phyloP scores from a whole-genome alignment of 2,888 invertebrate species.

The Sinhomidia bicolor region DNA sequence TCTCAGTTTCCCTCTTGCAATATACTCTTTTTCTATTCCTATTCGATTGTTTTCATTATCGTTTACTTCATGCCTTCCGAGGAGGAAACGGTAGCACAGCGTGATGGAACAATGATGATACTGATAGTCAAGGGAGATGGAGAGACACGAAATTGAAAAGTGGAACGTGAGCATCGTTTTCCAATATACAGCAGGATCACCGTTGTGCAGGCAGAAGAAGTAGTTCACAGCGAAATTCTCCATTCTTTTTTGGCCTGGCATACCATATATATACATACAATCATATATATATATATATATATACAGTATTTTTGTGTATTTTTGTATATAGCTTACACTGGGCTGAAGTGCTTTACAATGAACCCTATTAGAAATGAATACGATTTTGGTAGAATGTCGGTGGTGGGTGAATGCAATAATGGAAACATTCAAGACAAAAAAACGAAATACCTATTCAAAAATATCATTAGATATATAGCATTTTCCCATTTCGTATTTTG shows the following conservation, averaged over 20 bases:
- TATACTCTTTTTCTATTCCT: slow-evolving; percentile 1
- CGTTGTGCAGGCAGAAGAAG: neutral
- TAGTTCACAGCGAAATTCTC: neutral
- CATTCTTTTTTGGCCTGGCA: neutral
- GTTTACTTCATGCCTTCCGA: slow-evolving; percentile 32
- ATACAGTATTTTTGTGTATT: neutral
- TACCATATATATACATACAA: neutral
- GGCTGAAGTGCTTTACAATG: neutral
- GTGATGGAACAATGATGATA: slow-evolving; percentile 44
- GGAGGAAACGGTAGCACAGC: neutral
- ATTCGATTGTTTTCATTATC: slow-evolving; percentile 55
- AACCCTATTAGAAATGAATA: neutral
- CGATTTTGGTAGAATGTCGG: neutral
- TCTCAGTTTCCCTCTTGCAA: neutral
- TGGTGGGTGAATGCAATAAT: slow-evolving; percentile 54
- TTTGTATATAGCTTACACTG: neutral
- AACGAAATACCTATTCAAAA: neutral
- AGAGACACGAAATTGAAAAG: slow-evolving; percentile 65
- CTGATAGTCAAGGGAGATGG: slow-evolving; percentile 29
- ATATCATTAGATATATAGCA: slow-evolving; percentile 50
- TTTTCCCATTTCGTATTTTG: slow-evolving; percentile 55
- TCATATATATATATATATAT: neutral
- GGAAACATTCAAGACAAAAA: slow-evolving; percentile 49
- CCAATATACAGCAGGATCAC: slow-evolving; percentile 4
- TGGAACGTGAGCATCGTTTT: slow-evolving; percentile 63